A percentile compares a stretch with the other conserved stretches of the same genome.
phyloP scores from a whole-genome alignment of 92 coral and sea anemone genomes.

The Pocillopora grandis region DNA sequence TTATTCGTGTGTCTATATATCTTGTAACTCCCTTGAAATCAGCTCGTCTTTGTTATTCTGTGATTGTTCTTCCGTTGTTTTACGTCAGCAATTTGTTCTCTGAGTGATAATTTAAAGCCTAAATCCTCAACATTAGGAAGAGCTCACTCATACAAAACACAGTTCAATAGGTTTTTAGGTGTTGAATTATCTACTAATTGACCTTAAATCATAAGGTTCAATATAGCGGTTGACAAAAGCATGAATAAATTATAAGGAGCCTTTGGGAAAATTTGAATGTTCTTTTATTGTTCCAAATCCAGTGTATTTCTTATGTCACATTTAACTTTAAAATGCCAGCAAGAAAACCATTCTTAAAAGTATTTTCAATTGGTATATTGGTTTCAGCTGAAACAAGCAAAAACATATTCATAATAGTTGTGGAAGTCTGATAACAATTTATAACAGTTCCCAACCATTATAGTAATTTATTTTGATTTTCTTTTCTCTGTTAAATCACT shows the following conservation, averaged over 20 bases:
- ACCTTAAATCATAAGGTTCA: slow-evolving; percentile 12
- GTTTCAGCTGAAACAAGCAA: no score
- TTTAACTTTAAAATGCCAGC: neutral
- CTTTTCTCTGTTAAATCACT: no score
- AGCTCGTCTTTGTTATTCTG: neutral
- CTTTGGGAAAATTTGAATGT: neutral
- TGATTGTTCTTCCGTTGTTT: neutral
- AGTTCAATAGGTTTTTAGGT: neutral
- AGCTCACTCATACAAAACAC: neutral
- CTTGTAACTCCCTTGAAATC: slow-evolving; percentile 15
- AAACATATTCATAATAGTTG: no score
- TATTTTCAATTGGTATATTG: no score
- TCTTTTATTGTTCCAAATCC: slow-evolving; percentile 18
- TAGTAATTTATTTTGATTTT: no score
- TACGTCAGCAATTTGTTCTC: neutral
- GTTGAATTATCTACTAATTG: neutral
- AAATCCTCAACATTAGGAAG: neutral
- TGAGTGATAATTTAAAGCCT: neutral
- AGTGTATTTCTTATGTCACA: neutral
- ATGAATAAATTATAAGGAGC: slow-evolving; percentile 7
- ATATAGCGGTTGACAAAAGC: slow-evolving; percentile 12
- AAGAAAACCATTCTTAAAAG: neutral
- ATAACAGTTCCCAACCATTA: no score
- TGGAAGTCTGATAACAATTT: no score
- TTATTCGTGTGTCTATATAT: neutral